Conservation (phyloP, 2,888 invertebrate genomes). For the Parasteatoda lunata region DNA sequence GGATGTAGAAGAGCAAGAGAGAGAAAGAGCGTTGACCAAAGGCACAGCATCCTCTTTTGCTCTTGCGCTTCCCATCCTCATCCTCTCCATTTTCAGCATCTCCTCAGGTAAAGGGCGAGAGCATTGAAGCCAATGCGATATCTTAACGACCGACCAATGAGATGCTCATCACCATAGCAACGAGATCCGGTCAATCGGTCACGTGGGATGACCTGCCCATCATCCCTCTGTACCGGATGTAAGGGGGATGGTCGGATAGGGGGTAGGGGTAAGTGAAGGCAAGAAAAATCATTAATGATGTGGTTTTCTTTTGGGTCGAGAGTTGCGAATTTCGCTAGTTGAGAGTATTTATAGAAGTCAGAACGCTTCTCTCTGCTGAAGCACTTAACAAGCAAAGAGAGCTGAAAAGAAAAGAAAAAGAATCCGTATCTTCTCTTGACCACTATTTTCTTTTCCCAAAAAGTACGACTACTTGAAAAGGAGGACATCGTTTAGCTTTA, state of each 20-base stretch:
- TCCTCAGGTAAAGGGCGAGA: slow-evolving; percentile 26
- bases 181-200: slow-evolving; percentile 66
- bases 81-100: neutral
- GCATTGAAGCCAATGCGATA: slow-evolving; percentile 32
- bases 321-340: slow-evolving; percentile 13
- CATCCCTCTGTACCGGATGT: slow-evolving; percentile 21
- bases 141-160: slow-evolving; percentile 64
- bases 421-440: neutral
- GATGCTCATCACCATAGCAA: slow-evolving; percentile 57
- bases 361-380: neutral
- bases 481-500: no score
- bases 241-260: neutral
- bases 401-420: neutral
- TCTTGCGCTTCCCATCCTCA: neutral
- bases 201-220: slow-evolving; percentile 53
- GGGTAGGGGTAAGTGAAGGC: neutral
- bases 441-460: neutral
- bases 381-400: slow-evolving; percentile 19
- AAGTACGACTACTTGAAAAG: no score
- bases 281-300: slow-evolving; percentile 37
- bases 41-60: slow-evolving; percentile 8
- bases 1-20: neutral
- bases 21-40: slow-evolving; percentile 34
- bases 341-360: slow-evolving; percentile 29
- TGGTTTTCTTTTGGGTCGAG: slow-evolving; percentile 30